A percentile compares a stretch with the other conserved stretches of the same genome.
Evolutionary conservation across 2,113 vertebrate species (phyloP).

Genomic region (Petroica traversi): DNA sequence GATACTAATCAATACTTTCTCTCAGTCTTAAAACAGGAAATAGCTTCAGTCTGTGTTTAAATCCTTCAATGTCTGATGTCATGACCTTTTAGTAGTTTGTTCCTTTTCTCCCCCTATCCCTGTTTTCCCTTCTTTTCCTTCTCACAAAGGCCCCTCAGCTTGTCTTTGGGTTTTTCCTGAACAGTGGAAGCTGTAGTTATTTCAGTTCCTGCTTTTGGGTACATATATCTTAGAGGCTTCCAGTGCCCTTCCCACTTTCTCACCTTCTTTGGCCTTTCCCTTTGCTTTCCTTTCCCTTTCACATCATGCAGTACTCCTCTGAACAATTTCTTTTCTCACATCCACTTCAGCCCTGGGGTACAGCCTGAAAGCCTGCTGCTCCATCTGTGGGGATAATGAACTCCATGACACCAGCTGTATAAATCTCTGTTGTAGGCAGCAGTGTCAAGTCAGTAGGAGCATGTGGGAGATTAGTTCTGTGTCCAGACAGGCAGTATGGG

Average conservation of each 20-base stretch:
- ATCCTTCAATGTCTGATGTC: constrained; percentile 6
- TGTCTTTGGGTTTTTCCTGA: background rate
- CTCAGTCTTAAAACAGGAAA: constrained; percentile 62
- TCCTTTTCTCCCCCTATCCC: background rate
- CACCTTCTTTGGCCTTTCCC: background rate
- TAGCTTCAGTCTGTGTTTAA: constrained; percentile 63
- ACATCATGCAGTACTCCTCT: background rate
- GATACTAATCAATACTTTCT: constrained; percentile 60
- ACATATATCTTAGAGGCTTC: background rate
- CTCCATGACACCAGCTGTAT: background rate
- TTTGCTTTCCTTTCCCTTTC: background rate
- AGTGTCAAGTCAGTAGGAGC: background rate
- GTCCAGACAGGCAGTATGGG: background rate
- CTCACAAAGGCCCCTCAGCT: background rate
- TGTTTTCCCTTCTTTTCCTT: background rate
- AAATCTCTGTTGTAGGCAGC: background rate
- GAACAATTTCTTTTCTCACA: background rate
- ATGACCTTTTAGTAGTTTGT: constrained; percentile 40
- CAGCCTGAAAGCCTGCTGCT: background rate
- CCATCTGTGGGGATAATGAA: background rate
- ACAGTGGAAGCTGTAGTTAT: background rate
- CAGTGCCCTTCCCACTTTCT: background rate
- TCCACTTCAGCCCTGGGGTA: background rate
- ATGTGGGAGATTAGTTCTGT: background rate
- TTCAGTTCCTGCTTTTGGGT: background rate